These are phyloP conservation scores for Porites lutea DNA, from an alignment of 64 coral and sea anemone genomes.

Conservation along the genomic window DNA sequence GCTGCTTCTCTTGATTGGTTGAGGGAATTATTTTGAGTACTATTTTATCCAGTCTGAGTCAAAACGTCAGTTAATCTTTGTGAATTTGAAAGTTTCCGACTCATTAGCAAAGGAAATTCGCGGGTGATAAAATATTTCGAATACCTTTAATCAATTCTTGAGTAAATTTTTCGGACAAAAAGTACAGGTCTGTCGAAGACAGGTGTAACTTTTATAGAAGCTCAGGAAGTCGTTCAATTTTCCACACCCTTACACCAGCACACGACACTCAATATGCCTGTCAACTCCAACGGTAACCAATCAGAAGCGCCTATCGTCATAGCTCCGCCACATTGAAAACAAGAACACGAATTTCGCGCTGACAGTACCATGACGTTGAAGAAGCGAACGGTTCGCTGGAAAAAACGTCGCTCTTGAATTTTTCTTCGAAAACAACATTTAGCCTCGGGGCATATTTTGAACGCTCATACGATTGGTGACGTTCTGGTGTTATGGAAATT, in stretches of 20 bases:
- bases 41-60: neutral
- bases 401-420: conserved; percentile 21
- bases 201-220: conserved; percentile 4
- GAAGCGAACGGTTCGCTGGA: neutral
- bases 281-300: conserved; percentile 2
- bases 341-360: neutral
- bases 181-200: neutral
- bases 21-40: conserved; percentile 7
- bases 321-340: conserved; percentile 10
- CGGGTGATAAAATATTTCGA: conserved; percentile 40
- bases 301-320: conserved; percentile 8
- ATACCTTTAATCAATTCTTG: conserved; percentile 11
- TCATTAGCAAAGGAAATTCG: conserved; percentile 38
- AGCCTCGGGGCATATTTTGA: conserved; percentile 35
- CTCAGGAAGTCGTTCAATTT: conserved; percentile 30
- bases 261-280: neutral
- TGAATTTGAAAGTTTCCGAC: conserved; percentile 36
- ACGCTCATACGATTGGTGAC: neutral
- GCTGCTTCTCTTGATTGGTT: conserved; percentile 57
- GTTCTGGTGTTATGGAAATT: conserved; percentile 22
- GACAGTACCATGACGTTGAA: conserved; percentile 35
- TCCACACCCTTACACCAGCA: neutral
- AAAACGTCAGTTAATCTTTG: neutral
- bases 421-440: neutral
- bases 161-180: conserved; percentile 18